Base-by-base conservation (phyloP, 2,888 invertebrate genomes). In the Cephalotes varians region DNA sequence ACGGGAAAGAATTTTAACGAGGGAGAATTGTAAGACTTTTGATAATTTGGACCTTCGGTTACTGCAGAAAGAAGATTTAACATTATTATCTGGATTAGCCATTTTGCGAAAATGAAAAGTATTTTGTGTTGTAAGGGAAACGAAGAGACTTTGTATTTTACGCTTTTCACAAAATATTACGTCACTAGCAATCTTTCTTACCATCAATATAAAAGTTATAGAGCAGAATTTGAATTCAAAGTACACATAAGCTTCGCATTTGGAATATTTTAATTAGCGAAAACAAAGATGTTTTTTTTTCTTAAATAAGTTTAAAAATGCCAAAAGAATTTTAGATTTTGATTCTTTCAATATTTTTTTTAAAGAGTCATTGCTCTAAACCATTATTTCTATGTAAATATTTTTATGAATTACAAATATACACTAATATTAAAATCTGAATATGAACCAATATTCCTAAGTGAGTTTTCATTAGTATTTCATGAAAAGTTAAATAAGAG, bases 21-120 rank as follows among this genome's bases (percentile, higher is more conserved):
- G 76, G 54, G 51, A 54, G 69, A 18, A 67, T 67, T 37, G 71
- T 21, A 54, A 40, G 69, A 54, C 51, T 76, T 51, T 28, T 69
- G 54, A 49, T 69, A 67, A 77, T 69, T 51, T 25, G 28, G 40
- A 21, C 10, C 31, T 21, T 54, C 44, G 5, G 65, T 34, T 49
- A 64, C 49, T 12, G 69, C 58, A 64, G 69, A 47, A 49, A 31
- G 44, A 21, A 51, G 54, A 44, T 81, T 64, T 51, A 67, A 67
- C 34, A 31, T 67, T 74, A 74, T 74, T 49, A 67, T 34, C 12
- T 49, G 67, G 74, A 74, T 74, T 67, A 65, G 44, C n/a, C 40
- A 54, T 44, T 72, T 25, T 51, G 34, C 73, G 7, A 49, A 74
- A 37, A 74, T 65, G 47, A 67, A 67, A 74, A 67, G 67, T 37